Evolutionary conservation across 1,140 invertebrate species (phyloP), one percentile per base, ranked within the genome.

Genomic region (Zaprionus camerounensis): DNA sequence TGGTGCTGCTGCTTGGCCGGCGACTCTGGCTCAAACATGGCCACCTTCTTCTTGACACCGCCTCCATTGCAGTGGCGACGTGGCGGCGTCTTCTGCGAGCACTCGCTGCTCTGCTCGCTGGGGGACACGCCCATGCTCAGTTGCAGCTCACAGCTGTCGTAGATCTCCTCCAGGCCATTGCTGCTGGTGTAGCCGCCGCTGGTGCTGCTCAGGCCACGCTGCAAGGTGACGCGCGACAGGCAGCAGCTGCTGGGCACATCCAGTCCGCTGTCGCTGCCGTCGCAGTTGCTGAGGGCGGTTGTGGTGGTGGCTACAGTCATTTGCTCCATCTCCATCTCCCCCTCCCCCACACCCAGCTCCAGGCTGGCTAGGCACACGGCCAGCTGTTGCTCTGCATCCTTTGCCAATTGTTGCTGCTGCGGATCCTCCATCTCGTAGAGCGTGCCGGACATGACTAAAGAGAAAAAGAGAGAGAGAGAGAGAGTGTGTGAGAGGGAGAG

Each of bases 201-300:
- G 74, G 94, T 94, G 38, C 93, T 93, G 79, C 94, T 95, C 24
- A 94, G 82, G 26, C 93, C 93, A 57, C 94, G 91, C 49, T 94
- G 92, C 51, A 93, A 72, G 24, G 91, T 82, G 6, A 76, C 64
- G 2, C 79, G 57, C 12, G 81, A 80, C 64, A 75, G 64, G 76
- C 77, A 90, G 24, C 94, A 93, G 2, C 87, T 91, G 56, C 94
- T 95, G 36, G 95, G 95, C 11, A 95, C 94, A 82, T 97, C 96
- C 2, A 97, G 95, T 1, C 96, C 96, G 80, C 96, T 97, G 83
- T 97, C 96, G 82, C 96, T 97, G 31, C 96, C 96, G 67, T 96
- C 95, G 69, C 94, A 72, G 62, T 87, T 90, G 59, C 72, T 77
- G 34, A 71, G 61, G 1, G 56, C 24, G 31, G 61, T 85, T 46